Conservation (phyloP, 2,797 vertebrate species). For the Pitangus sulphuratus region DNA sequence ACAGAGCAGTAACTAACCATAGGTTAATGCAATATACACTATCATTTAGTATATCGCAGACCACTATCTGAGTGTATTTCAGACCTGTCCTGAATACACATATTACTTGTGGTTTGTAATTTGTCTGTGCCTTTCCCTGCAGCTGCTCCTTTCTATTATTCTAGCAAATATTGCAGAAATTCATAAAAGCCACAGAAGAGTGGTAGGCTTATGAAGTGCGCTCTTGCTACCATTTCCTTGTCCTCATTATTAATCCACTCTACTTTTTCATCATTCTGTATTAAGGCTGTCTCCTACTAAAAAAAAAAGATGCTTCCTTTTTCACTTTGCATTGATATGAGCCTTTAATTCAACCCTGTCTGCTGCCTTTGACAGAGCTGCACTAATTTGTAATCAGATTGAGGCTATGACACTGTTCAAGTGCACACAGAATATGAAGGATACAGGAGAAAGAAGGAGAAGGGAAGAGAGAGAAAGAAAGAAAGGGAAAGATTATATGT, state of each 20-base stretch:
- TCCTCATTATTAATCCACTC: background rate
- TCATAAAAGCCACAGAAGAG: background rate
- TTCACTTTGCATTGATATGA: background rate
- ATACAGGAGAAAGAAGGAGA: background rate
- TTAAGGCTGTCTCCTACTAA: background rate
- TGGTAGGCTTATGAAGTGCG: background rate
- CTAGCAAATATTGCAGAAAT: constrained; percentile 4
- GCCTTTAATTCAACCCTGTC: constrained; percentile 6
- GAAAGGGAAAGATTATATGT: background rate
- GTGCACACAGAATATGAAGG: background rate
- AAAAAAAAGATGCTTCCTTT: background rate
- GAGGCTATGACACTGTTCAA: constrained; percentile 1
- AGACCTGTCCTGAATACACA: background rate
- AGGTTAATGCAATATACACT: background rate
- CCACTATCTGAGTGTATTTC: background rate
- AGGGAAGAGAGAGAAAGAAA: background rate
- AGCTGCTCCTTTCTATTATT: constrained; percentile 28
- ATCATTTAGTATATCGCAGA: background rate
- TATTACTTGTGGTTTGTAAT: background rate
- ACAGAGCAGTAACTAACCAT: background rate
- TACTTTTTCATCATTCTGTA: background rate
- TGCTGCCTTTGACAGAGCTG: background rate
- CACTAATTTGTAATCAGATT: background rate
- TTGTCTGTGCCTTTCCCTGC: background rate
- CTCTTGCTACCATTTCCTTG: background rate